A percentile compares a stretch with the other conserved stretches of the same genome.
phyloP scores from a whole-genome alignment of 64 coral and sea anemone species.

The Platygyra sinensis region DNA sequence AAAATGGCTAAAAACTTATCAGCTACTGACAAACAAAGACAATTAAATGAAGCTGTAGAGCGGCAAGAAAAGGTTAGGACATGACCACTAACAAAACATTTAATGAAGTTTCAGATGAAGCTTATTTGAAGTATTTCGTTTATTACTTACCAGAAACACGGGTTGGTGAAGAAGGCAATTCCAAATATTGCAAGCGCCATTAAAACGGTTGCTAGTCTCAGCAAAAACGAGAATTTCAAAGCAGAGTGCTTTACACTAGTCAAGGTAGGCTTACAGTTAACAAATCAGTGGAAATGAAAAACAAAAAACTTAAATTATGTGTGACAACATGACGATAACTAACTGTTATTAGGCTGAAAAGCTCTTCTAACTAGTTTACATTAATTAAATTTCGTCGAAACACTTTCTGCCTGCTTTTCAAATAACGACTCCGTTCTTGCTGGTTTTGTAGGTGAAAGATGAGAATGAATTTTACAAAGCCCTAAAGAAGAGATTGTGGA shows the following conservation, averaged over 20 bases:
- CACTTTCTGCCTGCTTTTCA: not conserved
- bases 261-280: not conserved
- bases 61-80: not conserved
- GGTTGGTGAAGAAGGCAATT: constrained; percentile 21
- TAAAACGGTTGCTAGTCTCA: constrained; percentile 16
- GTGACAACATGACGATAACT: too few species aligned
- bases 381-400: too few species aligned
- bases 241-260: not conserved
- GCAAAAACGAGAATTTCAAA: constrained; percentile 34
- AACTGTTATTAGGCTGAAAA: not conserved
- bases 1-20: too few species aligned
- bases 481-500: constrained; percentile 31
- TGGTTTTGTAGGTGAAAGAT: not conserved
- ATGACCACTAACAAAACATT: too few species aligned
- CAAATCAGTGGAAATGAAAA: too few species aligned
- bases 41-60: too few species aligned
- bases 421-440: not conserved
- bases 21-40: too few species aligned
- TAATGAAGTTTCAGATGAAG: too few species aligned
- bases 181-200: constrained; percentile 30
- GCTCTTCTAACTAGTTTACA: too few species aligned
- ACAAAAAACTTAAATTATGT: too few species aligned
- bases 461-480: not conserved
- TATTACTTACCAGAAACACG: constrained; percentile 3
- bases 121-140: too few species aligned